Conservation (phyloP, 2,797 vertebrate genomes). For the Carduelis carduelis region DNA sequence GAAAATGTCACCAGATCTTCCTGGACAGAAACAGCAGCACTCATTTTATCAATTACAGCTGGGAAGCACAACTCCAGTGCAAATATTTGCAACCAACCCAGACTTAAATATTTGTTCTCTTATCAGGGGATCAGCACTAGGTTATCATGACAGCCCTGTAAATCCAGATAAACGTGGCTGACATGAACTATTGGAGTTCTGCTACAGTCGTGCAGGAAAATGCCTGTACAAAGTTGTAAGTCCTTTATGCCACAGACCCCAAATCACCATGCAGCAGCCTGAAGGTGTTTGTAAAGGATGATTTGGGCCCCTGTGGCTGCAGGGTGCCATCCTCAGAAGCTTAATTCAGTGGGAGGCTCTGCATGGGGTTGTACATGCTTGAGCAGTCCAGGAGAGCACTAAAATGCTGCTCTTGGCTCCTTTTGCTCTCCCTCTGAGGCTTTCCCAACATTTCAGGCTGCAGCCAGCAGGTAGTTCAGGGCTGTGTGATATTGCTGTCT, state of each 20-base stretch:
- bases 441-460: fast-evolving
- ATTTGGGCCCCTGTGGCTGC: neutral
- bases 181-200: neutral
- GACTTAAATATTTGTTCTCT: slow-evolving; percentile 9
- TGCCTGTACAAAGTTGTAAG: neutral
- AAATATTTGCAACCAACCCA: neutral
- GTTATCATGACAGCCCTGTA: neutral
- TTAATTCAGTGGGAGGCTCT: neutral
- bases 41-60: neutral
- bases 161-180: neutral
- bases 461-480: neutral
- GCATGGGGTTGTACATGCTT: neutral
- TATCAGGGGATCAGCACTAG: neutral
- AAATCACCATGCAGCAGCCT: fast-evolving
- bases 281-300: neutral
- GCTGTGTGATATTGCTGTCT: neutral
- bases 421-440: neutral
- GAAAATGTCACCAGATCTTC: neutral
- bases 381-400: neutral
- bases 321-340: neutral
- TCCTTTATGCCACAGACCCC: neutral
- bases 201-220: fast-evolving
- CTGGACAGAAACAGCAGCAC: neutral
- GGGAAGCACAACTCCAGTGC: neutral
- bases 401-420: neutral